Conservation (phyloP, 64 coral and sea anemone genomes). For the Montipora efflorescens region DNA sequence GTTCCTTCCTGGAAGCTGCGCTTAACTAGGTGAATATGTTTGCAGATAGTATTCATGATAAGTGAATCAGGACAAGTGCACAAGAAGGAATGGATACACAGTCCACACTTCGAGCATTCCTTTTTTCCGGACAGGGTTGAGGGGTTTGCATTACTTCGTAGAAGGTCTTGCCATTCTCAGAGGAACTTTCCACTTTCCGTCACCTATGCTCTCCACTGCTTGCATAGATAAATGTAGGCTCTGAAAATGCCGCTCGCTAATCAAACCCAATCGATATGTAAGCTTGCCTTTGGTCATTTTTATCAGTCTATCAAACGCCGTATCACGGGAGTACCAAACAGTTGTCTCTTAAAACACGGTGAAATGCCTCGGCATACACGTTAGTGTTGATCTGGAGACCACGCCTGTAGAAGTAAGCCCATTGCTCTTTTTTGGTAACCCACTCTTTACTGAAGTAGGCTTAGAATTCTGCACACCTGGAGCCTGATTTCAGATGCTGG, state of each 20-base stretch:
- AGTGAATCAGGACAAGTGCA: neutral
- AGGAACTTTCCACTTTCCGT: neutral
- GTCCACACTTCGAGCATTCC: neutral
- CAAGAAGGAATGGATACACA: neutral
- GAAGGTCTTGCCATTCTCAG: constrained; percentile 8
- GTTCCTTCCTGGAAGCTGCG: too few species aligned
- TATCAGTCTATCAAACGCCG: constrained; percentile 38
- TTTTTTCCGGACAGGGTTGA: neutral
- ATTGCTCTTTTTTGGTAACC: constrained; percentile 43
- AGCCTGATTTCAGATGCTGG: too few species aligned
- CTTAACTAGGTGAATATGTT: neutral
- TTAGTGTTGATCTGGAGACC: constrained; percentile 61
- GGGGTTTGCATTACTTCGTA: constrained; percentile 22
- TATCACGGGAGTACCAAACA: constrained; percentile 48
- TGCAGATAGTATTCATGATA: constrained; percentile 51
- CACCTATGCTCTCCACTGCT: neutral
- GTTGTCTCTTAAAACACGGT: constrained; percentile 67
- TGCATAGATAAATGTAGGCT: constrained; percentile 4
- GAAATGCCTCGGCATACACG: constrained; percentile 82
- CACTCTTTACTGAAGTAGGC: constrained; percentile 60
- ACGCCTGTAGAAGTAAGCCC: constrained; percentile 56
- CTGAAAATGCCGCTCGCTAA: constrained; percentile 21
- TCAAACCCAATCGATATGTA: constrained; percentile 4
- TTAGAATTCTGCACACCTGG: neutral
- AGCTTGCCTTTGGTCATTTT: constrained; percentile 67